Conservation (phyloP, 2,797 vertebrate species). For the Rhinichthys osculus region DNA sequence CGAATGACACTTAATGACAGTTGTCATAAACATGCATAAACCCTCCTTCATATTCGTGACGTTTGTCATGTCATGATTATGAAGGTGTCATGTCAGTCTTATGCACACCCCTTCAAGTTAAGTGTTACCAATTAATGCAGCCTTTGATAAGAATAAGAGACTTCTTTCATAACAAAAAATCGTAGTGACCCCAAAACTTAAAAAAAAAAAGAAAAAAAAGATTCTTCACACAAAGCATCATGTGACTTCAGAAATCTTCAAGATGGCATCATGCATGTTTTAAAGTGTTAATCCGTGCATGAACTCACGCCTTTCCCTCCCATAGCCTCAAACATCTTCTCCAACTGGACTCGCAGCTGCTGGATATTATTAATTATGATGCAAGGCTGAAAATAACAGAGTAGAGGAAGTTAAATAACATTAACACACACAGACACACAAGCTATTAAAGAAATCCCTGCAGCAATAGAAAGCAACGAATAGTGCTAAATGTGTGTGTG, state of each 20-base stretch:
- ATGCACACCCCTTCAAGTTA: too few relatives aligned
- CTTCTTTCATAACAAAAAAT: too few relatives aligned
- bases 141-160: background rate
- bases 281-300: background rate
- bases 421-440: constrained; percentile 2
- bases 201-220: too few relatives aligned
- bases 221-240: background rate
- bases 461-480: background rate
- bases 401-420: background rate
- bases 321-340: constrained; percentile 99
- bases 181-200: too few relatives aligned
- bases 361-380: constrained; percentile 99
- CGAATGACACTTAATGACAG: too few relatives aligned
- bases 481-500: constrained; percentile 30
- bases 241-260: too few relatives aligned
- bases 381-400: constrained; percentile 80
- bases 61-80: too few relatives aligned
- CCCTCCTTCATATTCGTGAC: too few relatives aligned
- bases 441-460: constrained; percentile 9
- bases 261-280: background rate
- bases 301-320: constrained; percentile 90
- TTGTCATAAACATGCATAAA: too few relatives aligned
- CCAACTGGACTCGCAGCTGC: constrained; percentile 93
- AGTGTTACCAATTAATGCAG: background rate
- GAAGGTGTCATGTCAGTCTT: too few relatives aligned